A percentile compares a stretch with the other conserved stretches of the same genome.
These are phyloP conservation scores for Scaptodrosophila latifasciaeformis DNA, from an alignment of 2,888 invertebrate species.

Conservation along the genomic window DNA sequence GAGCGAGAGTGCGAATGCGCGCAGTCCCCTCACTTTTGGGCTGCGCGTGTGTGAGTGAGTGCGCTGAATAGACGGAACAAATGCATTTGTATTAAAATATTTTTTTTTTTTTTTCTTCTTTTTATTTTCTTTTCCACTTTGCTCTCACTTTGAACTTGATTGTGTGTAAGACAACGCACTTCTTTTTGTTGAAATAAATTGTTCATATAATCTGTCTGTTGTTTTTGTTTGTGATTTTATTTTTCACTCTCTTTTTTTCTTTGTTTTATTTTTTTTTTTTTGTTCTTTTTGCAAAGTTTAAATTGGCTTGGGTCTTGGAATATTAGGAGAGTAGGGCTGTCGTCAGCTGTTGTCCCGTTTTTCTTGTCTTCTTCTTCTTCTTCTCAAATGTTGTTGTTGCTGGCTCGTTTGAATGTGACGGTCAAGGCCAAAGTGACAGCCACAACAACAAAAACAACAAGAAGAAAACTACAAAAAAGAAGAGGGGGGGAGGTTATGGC, in stretches of 20 bases:
- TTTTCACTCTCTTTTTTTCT: neutral
- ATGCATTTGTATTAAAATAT: no score
- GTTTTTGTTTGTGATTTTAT: conserved; percentile 9
- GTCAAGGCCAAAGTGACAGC: conserved; percentile 40
- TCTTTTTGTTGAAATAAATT: neutral
- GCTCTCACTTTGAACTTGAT: conserved; percentile 4
- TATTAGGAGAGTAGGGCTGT: conserved; percentile 22
- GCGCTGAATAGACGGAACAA: no score
- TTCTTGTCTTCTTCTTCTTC: neutral
- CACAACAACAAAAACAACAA: conserved; percentile 24
- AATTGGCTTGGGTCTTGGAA: conserved; percentile 18
- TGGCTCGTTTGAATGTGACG: conserved; percentile 29
- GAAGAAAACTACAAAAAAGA: conserved; percentile 16
- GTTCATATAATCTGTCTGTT: no score
- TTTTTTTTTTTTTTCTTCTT: neutral
- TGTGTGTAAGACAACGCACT: no score
- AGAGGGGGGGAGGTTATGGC: conserved; percentile 6
- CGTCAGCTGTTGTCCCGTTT: conserved; percentile 58
- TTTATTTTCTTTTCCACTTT: neutral
- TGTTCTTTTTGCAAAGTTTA: conserved; percentile 29
- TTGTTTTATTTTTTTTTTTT: conserved; percentile 5
- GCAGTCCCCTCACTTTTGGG: conserved; percentile 37
- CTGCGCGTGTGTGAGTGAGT: conserved; percentile 22
- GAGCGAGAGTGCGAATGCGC: conserved; percentile 52
- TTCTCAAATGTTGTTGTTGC: conserved; percentile 22